phyloP scores from a whole-genome alignment of 2,888 invertebrate species.

The Catotricha subobsoleta region DNA sequence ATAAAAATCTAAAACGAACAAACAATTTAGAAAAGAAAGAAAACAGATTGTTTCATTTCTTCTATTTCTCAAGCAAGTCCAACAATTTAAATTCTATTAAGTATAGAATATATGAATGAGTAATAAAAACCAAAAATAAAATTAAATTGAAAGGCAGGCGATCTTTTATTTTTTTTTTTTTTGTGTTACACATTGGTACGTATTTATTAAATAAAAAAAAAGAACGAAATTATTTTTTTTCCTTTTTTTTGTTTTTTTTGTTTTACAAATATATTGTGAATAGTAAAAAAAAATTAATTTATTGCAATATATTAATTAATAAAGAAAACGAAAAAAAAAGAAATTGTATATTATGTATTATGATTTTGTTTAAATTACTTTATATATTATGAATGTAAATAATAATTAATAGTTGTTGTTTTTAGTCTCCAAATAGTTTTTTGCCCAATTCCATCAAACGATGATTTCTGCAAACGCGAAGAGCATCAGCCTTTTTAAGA shows the following conservation, averaged over 20 bases:
- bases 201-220: too few species aligned
- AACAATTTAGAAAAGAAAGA: too few species aligned
- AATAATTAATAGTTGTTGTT: not conserved
- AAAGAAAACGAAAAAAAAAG: not conserved
- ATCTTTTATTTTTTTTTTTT: too few species aligned
- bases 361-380: not conserved
- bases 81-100: too few species aligned
- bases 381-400: not conserved
- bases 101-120: too few species aligned
- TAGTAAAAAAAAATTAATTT: not conserved
- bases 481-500: slow-evolving; percentile 63
- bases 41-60: too few species aligned
- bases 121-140: too few species aligned
- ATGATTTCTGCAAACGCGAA: slow-evolving; percentile 70
- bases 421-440: slow-evolving; percentile 67
- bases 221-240: too few species aligned
- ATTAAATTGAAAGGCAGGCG: too few species aligned
- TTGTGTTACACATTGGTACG: too few species aligned
- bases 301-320: not conserved
- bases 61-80: too few species aligned
- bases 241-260: not conserved
- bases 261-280: not conserved
- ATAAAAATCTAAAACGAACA: too few species aligned
- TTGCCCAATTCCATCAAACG: slow-evolving; percentile 79
- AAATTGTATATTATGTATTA: not conserved